Base-by-base conservation (phyloP, 2,888 invertebrate genomes). In the Eugnorisma glareosa region DNA sequence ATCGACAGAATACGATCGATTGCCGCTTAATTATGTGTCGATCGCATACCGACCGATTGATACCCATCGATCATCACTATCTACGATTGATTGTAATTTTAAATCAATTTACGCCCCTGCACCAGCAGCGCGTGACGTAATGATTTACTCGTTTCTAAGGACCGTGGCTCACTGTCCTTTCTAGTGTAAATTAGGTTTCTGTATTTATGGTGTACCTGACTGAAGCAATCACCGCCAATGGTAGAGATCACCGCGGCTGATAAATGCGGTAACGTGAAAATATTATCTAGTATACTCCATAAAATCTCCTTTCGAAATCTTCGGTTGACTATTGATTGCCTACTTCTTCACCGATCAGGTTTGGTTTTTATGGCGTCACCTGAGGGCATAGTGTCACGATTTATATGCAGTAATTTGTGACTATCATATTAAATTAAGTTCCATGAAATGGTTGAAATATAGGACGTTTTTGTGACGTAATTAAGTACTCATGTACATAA, bases 281-380 rank as follows among this genome's bases (percentile, higher is more conserved):
- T 88, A 88, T 82, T 82, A 88, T 85, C 87, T 84, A 83, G 81
- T 77, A 6, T 77, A 77, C 74, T 67, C 81, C 69, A 89, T 90
- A 89, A 90, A 86, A 87, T 87, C 81, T 74, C 72, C 82, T 90
- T 89, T 88, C 86, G 86, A 87, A 89, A 90, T 86, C 85, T 82
- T 85, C 77, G 73, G 69, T 75, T 70, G 75, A 76, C 81, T 83
- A 79, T 79, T 78, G 75, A 79, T 79, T 78, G 75, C 81, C 81
- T 82, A 83, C 81, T 84, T 84, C 68, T 81, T 75, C 73, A 79
- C 66, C 63, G 70, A 87, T 89, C 84, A 75, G 70, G 83, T 81
- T 82, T 80, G 63, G 83, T 85, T 83, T 85, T 84, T 85, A 86
- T 79, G 71, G 72, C 79, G 66, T 81, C 79, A 81, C 79, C 75